phyloP scores from a whole-genome alignment of 2,797 vertebrate genomes.

The Dendrocincla fuliginosa region DNA sequence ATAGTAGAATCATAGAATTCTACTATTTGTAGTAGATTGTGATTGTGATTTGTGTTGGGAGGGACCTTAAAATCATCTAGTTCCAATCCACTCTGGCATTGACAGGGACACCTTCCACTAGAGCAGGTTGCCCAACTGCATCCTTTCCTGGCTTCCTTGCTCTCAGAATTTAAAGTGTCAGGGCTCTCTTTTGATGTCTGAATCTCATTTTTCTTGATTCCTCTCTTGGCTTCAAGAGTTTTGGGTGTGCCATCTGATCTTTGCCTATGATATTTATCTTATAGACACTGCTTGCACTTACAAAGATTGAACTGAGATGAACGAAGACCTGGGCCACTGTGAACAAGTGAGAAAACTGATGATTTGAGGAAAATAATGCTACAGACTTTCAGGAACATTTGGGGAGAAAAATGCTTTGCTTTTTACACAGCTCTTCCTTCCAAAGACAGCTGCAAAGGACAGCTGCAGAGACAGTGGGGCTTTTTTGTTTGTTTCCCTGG shows the following conservation, averaged over 20 bases:
- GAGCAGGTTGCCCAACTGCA: not conserved
- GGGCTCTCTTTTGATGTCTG: not conserved
- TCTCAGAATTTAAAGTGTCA: not conserved
- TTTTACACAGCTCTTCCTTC: not conserved
- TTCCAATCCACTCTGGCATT: not conserved
- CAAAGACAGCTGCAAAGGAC: constrained; percentile 36
- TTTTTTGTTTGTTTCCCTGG: constrained; percentile 8
- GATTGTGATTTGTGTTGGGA: not conserved
- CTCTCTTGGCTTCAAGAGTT: not conserved
- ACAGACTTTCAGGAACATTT: constrained; percentile 13
- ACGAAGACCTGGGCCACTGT: constrained; percentile 19
- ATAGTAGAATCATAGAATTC: not conserved
- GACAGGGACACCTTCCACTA: not conserved
- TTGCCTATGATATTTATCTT: not conserved
- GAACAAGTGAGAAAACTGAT: constrained; percentile 37
- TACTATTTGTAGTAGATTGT: no score
- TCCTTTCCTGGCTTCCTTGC: not conserved
- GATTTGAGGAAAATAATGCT: constrained; percentile 40
- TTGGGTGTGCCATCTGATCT: not conserved
- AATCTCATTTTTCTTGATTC: not conserved
- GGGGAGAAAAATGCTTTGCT: not conserved
- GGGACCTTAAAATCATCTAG: not conserved
- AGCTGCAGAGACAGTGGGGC: not conserved
- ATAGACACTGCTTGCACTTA: not conserved
- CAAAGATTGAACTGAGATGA: not conserved